Percentiles rank a stretch among this genome's conserved stretches.
Evolutionary conservation across 2,888 invertebrate genomes (phyloP).

Genomic region (Amphimallon solstitiale): DNA sequence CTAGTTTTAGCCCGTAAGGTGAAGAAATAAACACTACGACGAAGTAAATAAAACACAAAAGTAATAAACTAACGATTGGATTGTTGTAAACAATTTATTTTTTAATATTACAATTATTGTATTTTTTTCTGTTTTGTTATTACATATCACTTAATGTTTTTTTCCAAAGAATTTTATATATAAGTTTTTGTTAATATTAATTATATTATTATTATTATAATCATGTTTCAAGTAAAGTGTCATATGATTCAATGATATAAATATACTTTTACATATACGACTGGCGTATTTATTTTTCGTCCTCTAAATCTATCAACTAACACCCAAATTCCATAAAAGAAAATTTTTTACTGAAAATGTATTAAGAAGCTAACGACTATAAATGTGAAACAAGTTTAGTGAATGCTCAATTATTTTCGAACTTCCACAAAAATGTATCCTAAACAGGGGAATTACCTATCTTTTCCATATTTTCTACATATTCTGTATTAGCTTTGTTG

Average conservation of each 20-base stretch:
- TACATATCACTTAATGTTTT: slow-evolving; percentile 37
- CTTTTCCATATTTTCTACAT: too few species aligned
- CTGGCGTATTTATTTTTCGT: not conserved
- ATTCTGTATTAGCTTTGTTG: too few species aligned
- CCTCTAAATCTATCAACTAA: not conserved
- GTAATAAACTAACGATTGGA: slow-evolving; percentile 27
- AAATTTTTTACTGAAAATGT: not conserved
- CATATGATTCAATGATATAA: slow-evolving; percentile 39
- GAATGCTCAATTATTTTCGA: not conserved
- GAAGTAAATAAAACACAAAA: slow-evolving; percentile 8
- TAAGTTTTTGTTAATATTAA: slow-evolving; percentile 35
- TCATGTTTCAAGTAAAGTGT: slow-evolving; percentile 37
- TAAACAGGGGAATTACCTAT: too few species aligned
- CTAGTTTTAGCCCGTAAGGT: slow-evolving; percentile 31
- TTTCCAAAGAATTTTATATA: slow-evolving; percentile 39
- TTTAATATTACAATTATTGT: slow-evolving; percentile 7
- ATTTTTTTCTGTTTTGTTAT: slow-evolving; percentile 4
- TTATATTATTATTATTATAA: slow-evolving; percentile 33
- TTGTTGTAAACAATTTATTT: slow-evolving; percentile 36
- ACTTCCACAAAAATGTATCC: too few species aligned
- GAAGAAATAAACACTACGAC: slow-evolving; percentile 9
- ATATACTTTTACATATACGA: slow-evolving; percentile 39
- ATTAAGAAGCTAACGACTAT: not conserved
- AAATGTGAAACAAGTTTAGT: not conserved
- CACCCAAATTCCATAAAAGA: not conserved